Evolutionary conservation across 2,888 invertebrate species (phyloP).

Genomic region (Pantelozetes paolii): DNA sequence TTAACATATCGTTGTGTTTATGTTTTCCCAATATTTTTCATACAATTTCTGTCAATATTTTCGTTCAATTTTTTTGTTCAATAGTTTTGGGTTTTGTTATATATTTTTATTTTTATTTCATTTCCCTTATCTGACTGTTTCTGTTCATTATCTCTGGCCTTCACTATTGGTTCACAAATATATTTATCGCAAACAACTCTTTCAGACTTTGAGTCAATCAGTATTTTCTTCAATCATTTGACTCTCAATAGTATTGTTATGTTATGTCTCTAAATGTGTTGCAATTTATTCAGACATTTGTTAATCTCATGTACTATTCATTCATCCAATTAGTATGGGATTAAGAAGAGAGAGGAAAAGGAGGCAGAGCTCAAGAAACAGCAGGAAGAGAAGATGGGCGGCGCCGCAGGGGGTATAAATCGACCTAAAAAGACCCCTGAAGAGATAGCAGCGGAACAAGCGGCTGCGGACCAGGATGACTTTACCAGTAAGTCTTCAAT

Average conservation of each 20-base stretch:
- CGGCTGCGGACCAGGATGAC: conserved; percentile 90
- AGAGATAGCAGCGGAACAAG: conserved; percentile 92
- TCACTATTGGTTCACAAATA: too few relatives aligned
- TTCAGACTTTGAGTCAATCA: too few relatives aligned
- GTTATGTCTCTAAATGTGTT: neutral
- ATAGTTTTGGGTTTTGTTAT: neutral
- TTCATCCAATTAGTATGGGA: conserved; percentile 75
- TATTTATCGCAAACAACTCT: too few relatives aligned
- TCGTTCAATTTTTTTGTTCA: too few relatives aligned
- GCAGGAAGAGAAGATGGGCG: conserved; percentile 70
- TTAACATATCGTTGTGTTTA: neutral
- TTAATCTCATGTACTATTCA: neutral
- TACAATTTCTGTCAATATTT: too few relatives aligned
- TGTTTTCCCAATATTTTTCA: conserved; percentile 22
- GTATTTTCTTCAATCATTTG: too few relatives aligned
- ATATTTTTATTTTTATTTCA: conserved; percentile 51
- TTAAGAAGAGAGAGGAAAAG: conserved; percentile 94
- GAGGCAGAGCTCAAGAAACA: conserved; percentile 66
- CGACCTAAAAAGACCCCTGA: conserved; percentile 98
- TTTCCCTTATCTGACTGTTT: neutral
- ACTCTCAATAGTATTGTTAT: neutral
- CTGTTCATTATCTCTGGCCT: too few relatives aligned
- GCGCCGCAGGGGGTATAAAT: conserved; percentile 62
- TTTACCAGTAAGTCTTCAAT: conserved; percentile 70
- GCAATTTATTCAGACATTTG: neutral